phyloP scores from a whole-genome alignment of 2,888 invertebrate species.

The Encarsia formosa region DNA sequence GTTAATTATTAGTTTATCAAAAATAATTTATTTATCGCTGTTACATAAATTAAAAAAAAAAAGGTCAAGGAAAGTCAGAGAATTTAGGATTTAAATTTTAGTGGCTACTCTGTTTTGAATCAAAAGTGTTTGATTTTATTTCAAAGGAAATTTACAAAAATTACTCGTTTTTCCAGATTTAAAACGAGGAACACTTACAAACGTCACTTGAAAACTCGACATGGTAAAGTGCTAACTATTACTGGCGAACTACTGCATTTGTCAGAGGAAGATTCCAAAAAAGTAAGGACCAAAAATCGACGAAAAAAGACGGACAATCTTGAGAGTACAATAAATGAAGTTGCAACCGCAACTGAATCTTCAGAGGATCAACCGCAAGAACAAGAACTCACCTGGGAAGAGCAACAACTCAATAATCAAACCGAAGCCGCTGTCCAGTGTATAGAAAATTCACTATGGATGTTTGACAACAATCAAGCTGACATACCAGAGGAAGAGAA shows the following conservation, averaged over 20 bases:
- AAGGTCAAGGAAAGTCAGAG: too few relatives aligned
- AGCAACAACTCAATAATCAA: slow-evolving; percentile 24
- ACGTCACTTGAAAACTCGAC: slow-evolving; percentile 57
- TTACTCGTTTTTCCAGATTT: slow-evolving; percentile 51
- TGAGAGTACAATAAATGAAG: slow-evolving; percentile 7
- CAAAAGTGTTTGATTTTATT: too few relatives aligned
- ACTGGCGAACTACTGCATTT: slow-evolving; percentile 52
- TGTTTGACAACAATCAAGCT: slow-evolving; percentile 19
- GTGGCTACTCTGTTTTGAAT: too few relatives aligned
- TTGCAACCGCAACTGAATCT: slow-evolving; percentile 25
- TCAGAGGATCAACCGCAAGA: not conserved
- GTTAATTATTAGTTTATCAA: too few relatives aligned
- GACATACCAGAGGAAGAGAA: slow-evolving; percentile 11
- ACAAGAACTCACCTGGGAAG: slow-evolving; percentile 18
- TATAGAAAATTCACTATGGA: slow-evolving; percentile 26
- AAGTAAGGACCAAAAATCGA: slow-evolving; percentile 46
- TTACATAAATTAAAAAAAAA: too few relatives aligned
- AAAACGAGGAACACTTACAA: slow-evolving; percentile 61
- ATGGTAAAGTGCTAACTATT: slow-evolving; percentile 57
- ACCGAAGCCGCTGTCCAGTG: slow-evolving; percentile 23
- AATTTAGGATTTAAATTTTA: too few relatives aligned
- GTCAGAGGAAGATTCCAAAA: slow-evolving; percentile 52
- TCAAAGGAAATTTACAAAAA: too few relatives aligned
- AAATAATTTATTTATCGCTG: too few relatives aligned
- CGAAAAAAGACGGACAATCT: slow-evolving; percentile 35